Percentiles rank a stretch among this genome's conserved stretches.
phyloP scores from a whole-genome alignment of 2,888 invertebrate species.

The Theodoxus fluviatilis region DNA sequence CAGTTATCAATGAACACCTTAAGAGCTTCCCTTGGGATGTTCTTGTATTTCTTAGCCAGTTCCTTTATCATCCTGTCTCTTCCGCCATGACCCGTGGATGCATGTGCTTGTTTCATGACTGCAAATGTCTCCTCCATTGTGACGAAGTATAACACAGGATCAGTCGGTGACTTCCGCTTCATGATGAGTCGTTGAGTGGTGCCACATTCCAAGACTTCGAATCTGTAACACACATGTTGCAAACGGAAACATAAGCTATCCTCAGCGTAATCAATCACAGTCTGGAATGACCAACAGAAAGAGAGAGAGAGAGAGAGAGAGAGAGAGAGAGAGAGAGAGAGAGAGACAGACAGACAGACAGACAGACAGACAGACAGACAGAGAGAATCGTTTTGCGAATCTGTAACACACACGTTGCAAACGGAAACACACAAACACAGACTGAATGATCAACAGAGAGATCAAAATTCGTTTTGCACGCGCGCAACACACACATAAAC shows the following conservation, averaged over 20 bases:
- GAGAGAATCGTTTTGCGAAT: too few relatives aligned
- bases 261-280: too few relatives aligned
- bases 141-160: neutral
- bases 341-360: too few relatives aligned
- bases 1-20: constrained; percentile 19
- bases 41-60: constrained; percentile 11
- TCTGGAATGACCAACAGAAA: too few relatives aligned
- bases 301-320: too few relatives aligned
- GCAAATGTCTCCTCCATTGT: constrained; percentile 18
- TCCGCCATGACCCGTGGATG: constrained; percentile 17
- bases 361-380: too few relatives aligned
- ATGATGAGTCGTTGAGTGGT: neutral
- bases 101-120: constrained; percentile 16
- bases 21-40: neutral
- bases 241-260: too few relatives aligned
- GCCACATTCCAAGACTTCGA: constrained; percentile 20
- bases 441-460: neutral
- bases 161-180: constrained; percentile 15
- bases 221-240: too few relatives aligned
- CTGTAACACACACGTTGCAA: too few relatives aligned
- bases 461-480: neutral
- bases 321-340: too few relatives aligned
- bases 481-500: neutral
- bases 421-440: neutral
- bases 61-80: constrained; percentile 22